A percentile compares a stretch with the other conserved stretches of the same genome.
Conservation (phyloP, 2,888 invertebrate species). For the Tipula helvola region DNA sequence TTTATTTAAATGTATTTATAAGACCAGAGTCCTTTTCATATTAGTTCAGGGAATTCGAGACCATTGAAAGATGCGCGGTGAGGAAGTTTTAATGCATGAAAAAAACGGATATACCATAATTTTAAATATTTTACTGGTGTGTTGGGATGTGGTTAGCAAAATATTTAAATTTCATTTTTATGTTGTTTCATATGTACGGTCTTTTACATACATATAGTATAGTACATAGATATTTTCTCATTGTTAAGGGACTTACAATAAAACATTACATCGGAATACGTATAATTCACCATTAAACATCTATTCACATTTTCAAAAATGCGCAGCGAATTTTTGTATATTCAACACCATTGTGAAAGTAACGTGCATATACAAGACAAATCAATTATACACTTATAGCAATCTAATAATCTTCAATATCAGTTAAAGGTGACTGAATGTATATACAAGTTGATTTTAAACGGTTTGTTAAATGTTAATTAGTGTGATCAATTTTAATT, state of each 20-base stretch:
- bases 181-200: no score
- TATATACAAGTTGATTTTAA: background rate
- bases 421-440: background rate
- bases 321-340: background rate
- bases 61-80: background rate
- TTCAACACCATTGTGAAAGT: background rate
- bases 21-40: background rate
- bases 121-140: background rate
- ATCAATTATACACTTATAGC: background rate
- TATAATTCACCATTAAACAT: background rate
- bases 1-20: background rate
- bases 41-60: background rate
- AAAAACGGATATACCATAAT: background rate
- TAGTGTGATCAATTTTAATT: background rate
- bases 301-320: background rate
- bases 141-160: background rate
- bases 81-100: background rate
- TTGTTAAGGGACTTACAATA: background rate
- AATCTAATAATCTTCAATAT: no score
- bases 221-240: background rate
- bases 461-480: background rate
- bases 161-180: background rate
- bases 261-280: background rate
- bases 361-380: background rate
- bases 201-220: background rate